Percentiles rank a stretch among this genome's conserved stretches.
These are phyloP conservation scores for Percopsis omiscomaycus DNA, from an alignment of 2,797 vertebrate species.

Conservation along the genomic window DNA sequence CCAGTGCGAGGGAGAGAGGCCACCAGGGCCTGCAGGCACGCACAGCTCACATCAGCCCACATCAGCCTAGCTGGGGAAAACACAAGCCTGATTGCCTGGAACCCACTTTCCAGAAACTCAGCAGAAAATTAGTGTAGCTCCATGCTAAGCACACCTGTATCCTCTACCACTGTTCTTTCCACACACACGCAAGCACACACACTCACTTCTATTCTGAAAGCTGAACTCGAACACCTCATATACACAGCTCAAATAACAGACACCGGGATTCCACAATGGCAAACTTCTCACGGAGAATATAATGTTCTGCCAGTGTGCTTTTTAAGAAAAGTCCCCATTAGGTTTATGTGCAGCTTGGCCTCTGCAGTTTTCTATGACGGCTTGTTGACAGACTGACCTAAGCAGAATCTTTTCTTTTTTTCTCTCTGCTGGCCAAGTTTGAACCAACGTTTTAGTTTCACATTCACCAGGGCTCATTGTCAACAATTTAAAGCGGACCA, in stretches of 20 bases:
- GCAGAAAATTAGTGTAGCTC: conserved; percentile 60
- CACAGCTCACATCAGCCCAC: conserved; percentile 47
- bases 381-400: conserved; percentile 61
- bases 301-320: conserved; percentile 51
- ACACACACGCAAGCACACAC: not conserved
- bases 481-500: conserved; percentile 69
- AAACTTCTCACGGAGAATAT: conserved; percentile 43
- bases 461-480: conserved; percentile 45
- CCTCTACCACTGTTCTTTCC: conserved; percentile 17
- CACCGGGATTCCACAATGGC: conserved; percentile 50
- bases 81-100: conserved; percentile 49
- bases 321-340: conserved; percentile 51
- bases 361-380: conserved; percentile 52
- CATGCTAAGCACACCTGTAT: conserved; percentile 56
- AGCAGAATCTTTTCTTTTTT: conserved; percentile 43
- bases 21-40: conserved; percentile 39
- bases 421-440: conserved; percentile 36
- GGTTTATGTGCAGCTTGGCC: conserved; percentile 46
- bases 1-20: conserved; percentile 32
- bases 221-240: conserved; percentile 46
- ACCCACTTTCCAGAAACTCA: conserved; percentile 67
- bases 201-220: conserved; percentile 8
- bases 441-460: conserved; percentile 37
- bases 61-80: conserved; percentile 31
- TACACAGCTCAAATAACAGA: conserved; percentile 37